Base-by-base conservation (phyloP, 2,888 invertebrate genomes). In the Tachystola acroxantha region DNA sequence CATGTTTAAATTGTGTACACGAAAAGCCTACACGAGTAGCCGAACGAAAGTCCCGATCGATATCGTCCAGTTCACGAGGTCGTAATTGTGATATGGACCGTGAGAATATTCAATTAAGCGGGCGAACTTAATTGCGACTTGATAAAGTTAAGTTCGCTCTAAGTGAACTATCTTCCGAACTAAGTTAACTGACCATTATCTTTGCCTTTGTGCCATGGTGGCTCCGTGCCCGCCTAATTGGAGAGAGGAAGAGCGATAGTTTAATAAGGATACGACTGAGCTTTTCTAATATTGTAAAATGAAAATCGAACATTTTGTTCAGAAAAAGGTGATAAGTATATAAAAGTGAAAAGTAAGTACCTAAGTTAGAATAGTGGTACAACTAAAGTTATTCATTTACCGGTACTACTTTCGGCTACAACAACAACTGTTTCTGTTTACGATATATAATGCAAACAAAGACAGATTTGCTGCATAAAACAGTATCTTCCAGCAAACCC, bases 181-280 rank as follows among this genome's bases (percentile, higher is more conserved):
- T 84, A 75, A 84, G 85, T 85, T 85, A 82, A 73, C 84, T 80
- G 85, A 79, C 85, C 84, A 85, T 85, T 85, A 85, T 86, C 84
- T 80, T 70, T 76, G 82, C 84, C 85, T 85, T 86, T 86, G 85
- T 85, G 80, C 76, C 57, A 49, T 54, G 60, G 70, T 65, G 64
- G 76, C 73, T 63, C 67, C 63, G 67, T 62, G 57, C 73, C 64
- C 59, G 55, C 71, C 74, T 85, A 85, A 86, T 85, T 85, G 85
- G 76, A 65, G 66, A 68, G 67, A 53, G 46, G 57, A 40, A 10
- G 19, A 33, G 13, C 24, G 64, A 39, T 47, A 39, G 53, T 2
- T 37, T 53, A 36, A 20, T 51, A 45, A 61, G 65, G 77, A 76
- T 53, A 42, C 4, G 16, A 27, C n/a, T n/a, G n/a, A n/a, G n/a